Evolutionary conservation across 2,113 vertebrate genomes (phyloP).

Genomic region (Polyodon spathula): DNA sequence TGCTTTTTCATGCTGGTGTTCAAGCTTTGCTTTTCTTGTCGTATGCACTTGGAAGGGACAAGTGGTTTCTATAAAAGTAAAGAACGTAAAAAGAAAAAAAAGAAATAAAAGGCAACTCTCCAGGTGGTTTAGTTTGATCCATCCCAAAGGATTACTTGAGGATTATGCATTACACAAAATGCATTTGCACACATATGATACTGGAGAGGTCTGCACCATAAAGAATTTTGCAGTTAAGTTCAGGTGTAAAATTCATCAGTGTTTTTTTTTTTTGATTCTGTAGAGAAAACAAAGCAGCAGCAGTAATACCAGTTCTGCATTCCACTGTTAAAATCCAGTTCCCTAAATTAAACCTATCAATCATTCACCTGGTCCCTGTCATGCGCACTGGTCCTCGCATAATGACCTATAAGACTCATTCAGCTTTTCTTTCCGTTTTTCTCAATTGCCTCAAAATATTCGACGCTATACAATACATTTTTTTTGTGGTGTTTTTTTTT

Average conservation of each 20-base stretch:
- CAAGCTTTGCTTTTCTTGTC: slow-evolving; percentile 29
- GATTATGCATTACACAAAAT: slow-evolving; percentile 1
- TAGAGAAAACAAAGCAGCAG: no score
- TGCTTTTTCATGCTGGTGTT: slow-evolving; percentile 63
- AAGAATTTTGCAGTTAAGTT: no score
- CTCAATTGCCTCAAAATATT: slow-evolving; percentile 41
- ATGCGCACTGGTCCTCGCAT: neutral
- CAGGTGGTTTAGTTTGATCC: no score
- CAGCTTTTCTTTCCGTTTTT: slow-evolving; percentile 30
- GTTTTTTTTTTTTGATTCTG: no score
- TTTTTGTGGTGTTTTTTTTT: slow-evolving; percentile 39
- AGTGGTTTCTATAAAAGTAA: slow-evolving; percentile 39
- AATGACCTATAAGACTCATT: slow-evolving; percentile 15
- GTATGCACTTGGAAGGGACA: slow-evolving; percentile 4
- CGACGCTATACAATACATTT: slow-evolving; percentile 70
- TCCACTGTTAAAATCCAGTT: no score
- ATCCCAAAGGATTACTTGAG: slow-evolving; percentile 8
- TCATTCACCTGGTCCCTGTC: no score
- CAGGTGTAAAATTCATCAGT: no score
- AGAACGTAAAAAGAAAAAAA: no score
- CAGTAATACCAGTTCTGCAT: no score
- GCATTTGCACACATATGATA: slow-evolving; percentile 11
- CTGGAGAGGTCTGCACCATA: slow-evolving; percentile 20
- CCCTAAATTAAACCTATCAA: no score
- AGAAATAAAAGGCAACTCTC: slow-evolving; percentile 28